Percentiles rank a stretch among this genome's conserved stretches.
phyloP scores from a whole-genome alignment of 2,888 invertebrate species.

The Melolontha melolontha region DNA sequence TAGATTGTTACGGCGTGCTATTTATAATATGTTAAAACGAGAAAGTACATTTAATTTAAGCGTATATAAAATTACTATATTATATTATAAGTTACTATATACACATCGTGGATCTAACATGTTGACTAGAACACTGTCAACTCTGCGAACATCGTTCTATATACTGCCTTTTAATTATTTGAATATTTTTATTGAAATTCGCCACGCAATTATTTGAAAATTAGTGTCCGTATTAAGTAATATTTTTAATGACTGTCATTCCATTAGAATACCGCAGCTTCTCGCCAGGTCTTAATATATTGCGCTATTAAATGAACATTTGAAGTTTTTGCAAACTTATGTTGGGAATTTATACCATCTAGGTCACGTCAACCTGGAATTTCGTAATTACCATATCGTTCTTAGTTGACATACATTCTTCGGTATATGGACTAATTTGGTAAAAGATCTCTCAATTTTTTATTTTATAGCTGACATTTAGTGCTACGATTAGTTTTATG shows the following conservation, averaged over 20 bases:
- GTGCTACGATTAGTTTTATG: slow-evolving; percentile 23
- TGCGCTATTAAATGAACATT: slow-evolving; percentile 28
- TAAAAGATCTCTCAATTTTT: slow-evolving; percentile 14
- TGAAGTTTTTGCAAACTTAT: slow-evolving; percentile 41
- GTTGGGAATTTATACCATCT: slow-evolving; percentile 36
- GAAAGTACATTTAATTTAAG: background rate
- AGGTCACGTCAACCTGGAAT: slow-evolving; percentile 35
- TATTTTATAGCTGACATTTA: slow-evolving; percentile 2
- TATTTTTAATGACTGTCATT: slow-evolving; percentile 17
- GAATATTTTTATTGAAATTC: slow-evolving; percentile 7
- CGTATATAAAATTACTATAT: no score
- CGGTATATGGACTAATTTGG: background rate
- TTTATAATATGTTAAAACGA: background rate
- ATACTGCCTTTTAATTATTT: background rate
- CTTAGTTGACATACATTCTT: slow-evolving; percentile 38
- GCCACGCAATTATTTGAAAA: background rate
- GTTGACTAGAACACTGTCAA: no score
- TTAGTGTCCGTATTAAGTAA: slow-evolving; percentile 1
- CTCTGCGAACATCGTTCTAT: no score
- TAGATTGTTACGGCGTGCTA: background rate
- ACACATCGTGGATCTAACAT: no score
- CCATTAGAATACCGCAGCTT: slow-evolving; percentile 21
- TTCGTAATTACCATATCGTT: slow-evolving; percentile 39
- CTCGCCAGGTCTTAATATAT: slow-evolving; percentile 12
- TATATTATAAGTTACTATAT: no score